These are phyloP conservation scores for Vicugna pacos DNA, from an alignment of 2,113 vertebrate genomes.

Conservation along the genomic window DNA sequence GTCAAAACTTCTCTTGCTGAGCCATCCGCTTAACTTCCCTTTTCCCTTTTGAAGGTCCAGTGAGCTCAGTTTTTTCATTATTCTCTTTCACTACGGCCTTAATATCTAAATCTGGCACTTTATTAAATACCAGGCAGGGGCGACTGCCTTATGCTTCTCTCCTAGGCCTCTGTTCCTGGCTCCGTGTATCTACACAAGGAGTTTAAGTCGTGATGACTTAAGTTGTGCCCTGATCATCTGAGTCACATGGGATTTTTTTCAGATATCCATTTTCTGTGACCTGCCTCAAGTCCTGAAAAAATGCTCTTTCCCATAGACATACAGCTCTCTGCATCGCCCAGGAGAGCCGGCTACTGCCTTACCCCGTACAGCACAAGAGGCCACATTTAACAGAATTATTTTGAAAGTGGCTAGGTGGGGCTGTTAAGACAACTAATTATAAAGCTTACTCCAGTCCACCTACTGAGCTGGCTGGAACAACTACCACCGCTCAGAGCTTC, in stretches of 20 bases:
- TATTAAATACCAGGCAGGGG: not conserved
- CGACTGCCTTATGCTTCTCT: not conserved
- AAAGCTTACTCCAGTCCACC: not conserved
- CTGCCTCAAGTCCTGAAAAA: constrained; percentile 41
- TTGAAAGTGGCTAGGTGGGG: constrained; percentile 26
- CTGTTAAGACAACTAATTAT: constrained; percentile 58
- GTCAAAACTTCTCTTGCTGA: not conserved
- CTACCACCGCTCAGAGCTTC: not conserved
- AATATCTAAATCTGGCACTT: not conserved
- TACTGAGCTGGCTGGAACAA: constrained; percentile 27
- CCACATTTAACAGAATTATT: constrained; percentile 45
- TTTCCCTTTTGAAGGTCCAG: not conserved
- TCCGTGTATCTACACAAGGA: not conserved
- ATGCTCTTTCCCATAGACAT: not conserved
- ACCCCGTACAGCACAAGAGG: not conserved
- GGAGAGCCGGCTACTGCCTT: not conserved
- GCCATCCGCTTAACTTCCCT: not conserved
- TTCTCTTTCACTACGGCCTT: not conserved
- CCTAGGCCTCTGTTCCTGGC: not conserved
- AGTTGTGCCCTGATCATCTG: not conserved
- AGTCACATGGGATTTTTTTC: not conserved
- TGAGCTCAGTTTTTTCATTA: not conserved
- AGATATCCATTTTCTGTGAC: not conserved
- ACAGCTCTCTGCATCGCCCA: not conserved
- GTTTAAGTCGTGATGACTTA: not conserved